Evolutionary conservation across 2,888 invertebrate species (phyloP).

Genomic region (Scaptomyza flava): DNA sequence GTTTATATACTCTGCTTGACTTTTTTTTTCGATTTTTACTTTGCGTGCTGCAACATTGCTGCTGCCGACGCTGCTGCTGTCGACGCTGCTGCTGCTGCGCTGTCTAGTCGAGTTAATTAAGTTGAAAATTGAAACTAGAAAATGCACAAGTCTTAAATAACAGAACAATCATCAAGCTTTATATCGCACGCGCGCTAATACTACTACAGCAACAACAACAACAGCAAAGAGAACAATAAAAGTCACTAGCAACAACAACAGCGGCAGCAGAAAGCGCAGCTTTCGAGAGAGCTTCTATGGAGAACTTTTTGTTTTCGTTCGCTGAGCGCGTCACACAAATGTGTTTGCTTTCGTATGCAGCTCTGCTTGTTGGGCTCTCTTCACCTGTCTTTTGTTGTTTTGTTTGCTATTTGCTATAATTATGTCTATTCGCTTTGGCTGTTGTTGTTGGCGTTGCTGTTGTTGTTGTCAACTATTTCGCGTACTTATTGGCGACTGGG

Average conservation of each 20-base stretch:
- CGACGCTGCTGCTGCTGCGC: slow-evolving; percentile 10
- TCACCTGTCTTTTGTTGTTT: slow-evolving; percentile 45
- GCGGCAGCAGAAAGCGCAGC: slow-evolving; percentile 37
- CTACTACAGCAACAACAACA: background rate
- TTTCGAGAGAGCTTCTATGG: slow-evolving; percentile 44
- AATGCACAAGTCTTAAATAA: slow-evolving; percentile 19
- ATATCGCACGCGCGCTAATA: slow-evolving; percentile 63
- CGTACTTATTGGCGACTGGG: slow-evolving; percentile 59
- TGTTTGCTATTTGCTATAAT: slow-evolving; percentile 57
- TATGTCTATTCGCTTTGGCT: slow-evolving; percentile 40
- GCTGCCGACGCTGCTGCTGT: slow-evolving; percentile 20
- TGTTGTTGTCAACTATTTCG: slow-evolving; percentile 73
- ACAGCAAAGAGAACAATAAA: slow-evolving; percentile 15
- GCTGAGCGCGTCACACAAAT: slow-evolving; percentile 28
- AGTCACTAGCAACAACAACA: slow-evolving; percentile 1
- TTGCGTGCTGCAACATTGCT: slow-evolving; percentile 32
- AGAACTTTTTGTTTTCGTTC: slow-evolving; percentile 8
- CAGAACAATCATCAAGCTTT: slow-evolving; percentile 46
- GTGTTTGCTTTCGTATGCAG: slow-evolving; percentile 15
- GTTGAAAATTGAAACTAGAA: slow-evolving; percentile 6
- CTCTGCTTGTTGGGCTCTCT: slow-evolving; percentile 11
- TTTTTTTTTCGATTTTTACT: slow-evolving; percentile 6
- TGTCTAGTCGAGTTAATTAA: slow-evolving; percentile 26
- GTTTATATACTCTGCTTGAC: background rate
- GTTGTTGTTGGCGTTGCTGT: slow-evolving; percentile 32